phyloP scores from a whole-genome alignment of 2,113 vertebrate species.

The Equus quagga region DNA sequence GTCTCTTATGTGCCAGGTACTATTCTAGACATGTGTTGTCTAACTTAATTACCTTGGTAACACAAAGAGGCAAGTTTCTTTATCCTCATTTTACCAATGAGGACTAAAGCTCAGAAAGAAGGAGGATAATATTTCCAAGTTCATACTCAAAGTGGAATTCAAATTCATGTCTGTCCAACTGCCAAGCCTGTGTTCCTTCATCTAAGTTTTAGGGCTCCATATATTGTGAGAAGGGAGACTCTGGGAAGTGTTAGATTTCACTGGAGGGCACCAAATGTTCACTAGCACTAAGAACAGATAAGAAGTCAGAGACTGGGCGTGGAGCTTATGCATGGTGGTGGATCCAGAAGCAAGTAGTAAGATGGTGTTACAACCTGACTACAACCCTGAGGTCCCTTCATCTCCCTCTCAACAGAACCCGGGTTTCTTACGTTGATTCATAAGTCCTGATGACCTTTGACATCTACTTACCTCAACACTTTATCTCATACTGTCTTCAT shows the following conservation, averaged over 20 bases:
- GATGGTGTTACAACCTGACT: too few relatives aligned
- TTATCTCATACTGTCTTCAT: background rate
- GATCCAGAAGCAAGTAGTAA: background rate
- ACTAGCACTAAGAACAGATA: rapidly evolving
- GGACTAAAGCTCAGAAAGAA: background rate
- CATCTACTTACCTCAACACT: background rate
- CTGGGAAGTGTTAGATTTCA: background rate
- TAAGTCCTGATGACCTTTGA: background rate
- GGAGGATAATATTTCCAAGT: background rate
- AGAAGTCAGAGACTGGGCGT: background rate
- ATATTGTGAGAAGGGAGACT: rapidly evolving
- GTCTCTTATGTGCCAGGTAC: background rate
- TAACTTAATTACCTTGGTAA: background rate
- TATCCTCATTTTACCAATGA: background rate
- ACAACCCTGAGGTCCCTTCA: rapidly evolving
- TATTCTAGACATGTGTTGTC: background rate
- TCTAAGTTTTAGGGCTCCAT: background rate
- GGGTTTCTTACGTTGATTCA: background rate
- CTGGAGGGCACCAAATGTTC: background rate
- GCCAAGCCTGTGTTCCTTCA: background rate
- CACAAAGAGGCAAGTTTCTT: background rate
- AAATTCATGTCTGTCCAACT: background rate
- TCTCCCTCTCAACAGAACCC: background rate
- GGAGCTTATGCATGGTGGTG: background rate
- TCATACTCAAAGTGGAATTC: background rate